These are phyloP conservation scores for Drosophila azteca DNA, from an alignment of 1,140 invertebrate genomes.

Conservation along the genomic window DNA sequence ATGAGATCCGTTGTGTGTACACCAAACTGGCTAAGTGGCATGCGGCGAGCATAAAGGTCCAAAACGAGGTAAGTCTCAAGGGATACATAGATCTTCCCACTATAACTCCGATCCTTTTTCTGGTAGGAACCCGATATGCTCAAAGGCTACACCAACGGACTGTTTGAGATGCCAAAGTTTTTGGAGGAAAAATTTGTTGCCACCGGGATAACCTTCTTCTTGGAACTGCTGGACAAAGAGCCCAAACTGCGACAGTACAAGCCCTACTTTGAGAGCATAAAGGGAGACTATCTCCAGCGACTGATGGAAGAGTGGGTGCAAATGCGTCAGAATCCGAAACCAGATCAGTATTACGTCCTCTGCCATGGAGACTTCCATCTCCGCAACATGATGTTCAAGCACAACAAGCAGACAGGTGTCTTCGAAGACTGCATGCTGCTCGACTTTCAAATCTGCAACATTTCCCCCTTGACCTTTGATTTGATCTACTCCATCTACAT, in stretches of 20 bases:
- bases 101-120: too few relatives aligned
- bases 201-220: constrained; percentile 45
- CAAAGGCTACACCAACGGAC: constrained; percentile 42
- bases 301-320: constrained; percentile 8
- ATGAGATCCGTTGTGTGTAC: constrained; percentile 44
- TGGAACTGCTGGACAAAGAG: constrained; percentile 31
- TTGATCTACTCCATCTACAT: constrained; percentile 52
- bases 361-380: constrained; percentile 58
- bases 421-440: constrained; percentile 53
- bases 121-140: constrained; percentile 41
- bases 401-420: constrained; percentile 8
- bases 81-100: neutral
- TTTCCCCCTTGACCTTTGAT: constrained; percentile 48
- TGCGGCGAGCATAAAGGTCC: constrained; percentile 58
- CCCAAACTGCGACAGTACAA: constrained; percentile 38
- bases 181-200: constrained; percentile 32
- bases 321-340: neutral
- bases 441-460: constrained; percentile 55
- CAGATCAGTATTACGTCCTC: constrained; percentile 12
- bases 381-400: constrained; percentile 62
- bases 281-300: constrained; percentile 3
- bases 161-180: constrained; percentile 23
- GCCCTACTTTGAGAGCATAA: constrained; percentile 19
- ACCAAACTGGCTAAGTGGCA: constrained; percentile 65
- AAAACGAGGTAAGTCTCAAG: constrained; percentile 29